Base-by-base conservation (phyloP, 1,140 invertebrate genomes). In the Oedothorax gibbosus region DNA sequence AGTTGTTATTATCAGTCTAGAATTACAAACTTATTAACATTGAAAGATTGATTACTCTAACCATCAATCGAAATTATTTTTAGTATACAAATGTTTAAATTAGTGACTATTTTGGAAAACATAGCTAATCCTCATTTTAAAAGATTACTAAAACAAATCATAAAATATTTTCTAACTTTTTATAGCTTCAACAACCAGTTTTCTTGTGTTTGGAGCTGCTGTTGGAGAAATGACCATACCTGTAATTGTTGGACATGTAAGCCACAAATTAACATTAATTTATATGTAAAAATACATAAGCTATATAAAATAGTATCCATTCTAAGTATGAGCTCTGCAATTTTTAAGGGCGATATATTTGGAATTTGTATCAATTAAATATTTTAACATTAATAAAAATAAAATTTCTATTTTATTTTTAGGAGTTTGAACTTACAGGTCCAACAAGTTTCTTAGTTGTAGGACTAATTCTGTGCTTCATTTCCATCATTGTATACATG, bases 221-320 rank as follows among this genome's bases (percentile, higher is more conserved):
- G 86, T 90, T 12, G 91, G 91, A 21, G 91, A 91, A 87, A 91
- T 90, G 87, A 78, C 91, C 10, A 89, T 90, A 73, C 91, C 91
- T 12, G 89, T 91, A n/a, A 89, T 91, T 18, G 89, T 91, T 50
- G 91, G 91, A 49, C 89, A 91, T 86, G 91, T 91, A 88, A 91
- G 69, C 51, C 15, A 62, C 18, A 49, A 49, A 50, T 71, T 51
- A 71, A 66, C n/a, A 66, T 7, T 3, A 12, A 62, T 62, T 62
- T 62, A 12, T 62, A 2, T 1, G 2, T 15, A 18, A 3, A 6
- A 2, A 62, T 6, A 62, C 12, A 2, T 62, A 18, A 62, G 2
- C 12, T 1, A 62, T 18, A 12, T 6, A 15, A 62, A 15, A 62
- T 6, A 15, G 57, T 18, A 62, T 2, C 18, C 18, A 15, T 12